phyloP scores from a whole-genome alignment of 2,888 invertebrate species.

The Tortricodes alternella region DNA sequence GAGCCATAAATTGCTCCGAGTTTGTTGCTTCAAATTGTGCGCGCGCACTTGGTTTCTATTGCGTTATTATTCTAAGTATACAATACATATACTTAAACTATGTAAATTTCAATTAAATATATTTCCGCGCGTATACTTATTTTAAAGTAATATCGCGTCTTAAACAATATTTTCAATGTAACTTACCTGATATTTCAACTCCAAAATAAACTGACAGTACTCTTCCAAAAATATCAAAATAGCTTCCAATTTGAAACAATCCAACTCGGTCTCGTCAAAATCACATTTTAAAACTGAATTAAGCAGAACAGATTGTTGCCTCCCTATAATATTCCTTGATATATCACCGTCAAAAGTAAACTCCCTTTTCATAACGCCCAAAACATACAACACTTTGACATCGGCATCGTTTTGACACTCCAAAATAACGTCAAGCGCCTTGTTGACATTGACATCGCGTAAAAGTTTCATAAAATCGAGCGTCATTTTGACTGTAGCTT shows the following conservation, averaged over 20 bases:
- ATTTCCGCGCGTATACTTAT: too few species aligned
- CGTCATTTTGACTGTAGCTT: slow-evolving; percentile 31
- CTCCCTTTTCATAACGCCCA: slow-evolving; percentile 30
- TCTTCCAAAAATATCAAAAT: slow-evolving; percentile 45
- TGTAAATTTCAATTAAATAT: too few species aligned
- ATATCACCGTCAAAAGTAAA: slow-evolving; percentile 35
- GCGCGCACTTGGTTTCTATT: too few species aligned
- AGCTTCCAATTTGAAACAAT: slow-evolving; percentile 35
- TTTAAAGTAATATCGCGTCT: too few species aligned
- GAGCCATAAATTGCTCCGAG: too few species aligned
- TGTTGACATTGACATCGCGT: slow-evolving; percentile 12
- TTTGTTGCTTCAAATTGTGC: too few species aligned
- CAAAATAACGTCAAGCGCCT: slow-evolving; percentile 23
- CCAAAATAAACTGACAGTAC: slow-evolving; percentile 43
- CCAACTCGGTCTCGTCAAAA: background rate
- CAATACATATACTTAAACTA: too few species aligned
- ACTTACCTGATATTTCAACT: slow-evolving; percentile 47
- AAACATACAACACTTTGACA: slow-evolving; percentile 33
- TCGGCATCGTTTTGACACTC: slow-evolving; percentile 24
- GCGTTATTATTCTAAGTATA: too few species aligned
- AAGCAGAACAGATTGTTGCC: slow-evolving; percentile 32
- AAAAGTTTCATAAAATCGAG: slow-evolving; percentile 38
- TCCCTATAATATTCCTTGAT: slow-evolving; percentile 33
- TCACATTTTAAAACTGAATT: slow-evolving; percentile 29
- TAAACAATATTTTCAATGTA: too few species aligned